Evolutionary conservation across 2,888 invertebrate genomes (phyloP), one percentile per base, ranked within the genome.

Genomic region (Cylindroiulus punctatus): DNA sequence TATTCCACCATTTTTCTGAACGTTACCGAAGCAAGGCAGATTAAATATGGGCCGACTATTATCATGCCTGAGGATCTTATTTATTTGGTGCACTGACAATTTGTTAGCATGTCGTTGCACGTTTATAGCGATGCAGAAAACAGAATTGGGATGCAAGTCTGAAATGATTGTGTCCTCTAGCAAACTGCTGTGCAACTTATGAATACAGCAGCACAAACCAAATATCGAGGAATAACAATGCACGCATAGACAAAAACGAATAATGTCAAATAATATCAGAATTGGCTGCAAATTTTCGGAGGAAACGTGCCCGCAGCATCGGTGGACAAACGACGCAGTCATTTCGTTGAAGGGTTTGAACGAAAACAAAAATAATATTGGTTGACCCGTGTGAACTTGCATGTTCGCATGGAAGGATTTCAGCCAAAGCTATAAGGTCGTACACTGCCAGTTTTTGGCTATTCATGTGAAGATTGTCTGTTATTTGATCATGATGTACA

Each of bases 361-460:
- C 52, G n/a, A 52, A 52, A 52, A 52, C n/a, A n/a, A 19, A 52
- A n/a, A 19, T 52, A 52, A 52, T 52, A 52, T 52, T 52, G 52
- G 52, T 52, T 52, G 52, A 52, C 52, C 52, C 52, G 5, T 2
- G n/a, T 52, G 52, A 52, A 52, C 52, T 52, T 19, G 19, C 52
- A 52, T n/a, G 52, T 52, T 52, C 52, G n/a, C 14, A 14, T 52
- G 52, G 52, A 1, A 19, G 52, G n/a, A 19, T 19, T 52, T 17
- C 52, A 52, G 19, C 3, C 14, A n/a, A n/a, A 52, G n/a, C 4
- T 52, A 52, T n/a, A 14, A 8, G 44, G 8, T 44, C 44, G 4
- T 44, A 52, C 52, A n/a, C n/a, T n/a, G n/a, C n/a, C 52, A n/a
- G 52, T 52, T 52, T 52, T n/a, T 52, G 52, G 52, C n/a, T n/a